Conservation (phyloP, 92 coral and sea anemone species). For the Muricea muricata region DNA sequence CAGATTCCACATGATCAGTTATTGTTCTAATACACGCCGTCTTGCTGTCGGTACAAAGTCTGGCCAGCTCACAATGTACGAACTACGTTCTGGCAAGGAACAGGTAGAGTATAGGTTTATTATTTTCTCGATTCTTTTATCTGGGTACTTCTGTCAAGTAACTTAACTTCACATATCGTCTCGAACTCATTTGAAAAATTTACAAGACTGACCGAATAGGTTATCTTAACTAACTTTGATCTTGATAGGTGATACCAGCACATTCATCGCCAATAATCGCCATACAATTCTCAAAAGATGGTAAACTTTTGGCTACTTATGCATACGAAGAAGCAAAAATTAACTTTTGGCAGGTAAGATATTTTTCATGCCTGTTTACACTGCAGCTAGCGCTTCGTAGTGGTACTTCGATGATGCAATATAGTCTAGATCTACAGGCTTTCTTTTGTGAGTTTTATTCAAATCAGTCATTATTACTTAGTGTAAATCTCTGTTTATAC, state of each 20-base stretch:
- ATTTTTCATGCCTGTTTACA: not conserved
- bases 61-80: conserved; percentile 93
- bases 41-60: conserved; percentile 92
- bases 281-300: conserved; percentile 85
- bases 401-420: too few species aligned
- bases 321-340: conserved; percentile 92
- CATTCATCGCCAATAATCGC: conserved; percentile 94
- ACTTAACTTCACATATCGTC: too few species aligned
- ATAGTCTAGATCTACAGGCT: too few species aligned
- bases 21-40: conserved; percentile 96
- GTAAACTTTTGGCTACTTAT: conserved; percentile 90
- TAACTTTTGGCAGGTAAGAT: conserved; percentile 94
- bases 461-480: too few species aligned
- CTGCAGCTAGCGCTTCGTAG: too few species aligned
- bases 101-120: conserved; percentile 64
- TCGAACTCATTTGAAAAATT: too few species aligned
- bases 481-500: too few species aligned
- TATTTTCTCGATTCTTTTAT: too few species aligned
- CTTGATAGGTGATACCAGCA: conserved; percentile 91
- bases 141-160: too few species aligned
- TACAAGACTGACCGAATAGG: too few species aligned
- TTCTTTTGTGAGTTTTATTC: too few species aligned
- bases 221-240: too few species aligned
- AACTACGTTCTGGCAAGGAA: conserved; percentile 90
- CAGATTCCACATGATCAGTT: conserved; percentile 97